Conservation (phyloP, 1,140 invertebrate genomes). For the Sminthurinus signatus region DNA sequence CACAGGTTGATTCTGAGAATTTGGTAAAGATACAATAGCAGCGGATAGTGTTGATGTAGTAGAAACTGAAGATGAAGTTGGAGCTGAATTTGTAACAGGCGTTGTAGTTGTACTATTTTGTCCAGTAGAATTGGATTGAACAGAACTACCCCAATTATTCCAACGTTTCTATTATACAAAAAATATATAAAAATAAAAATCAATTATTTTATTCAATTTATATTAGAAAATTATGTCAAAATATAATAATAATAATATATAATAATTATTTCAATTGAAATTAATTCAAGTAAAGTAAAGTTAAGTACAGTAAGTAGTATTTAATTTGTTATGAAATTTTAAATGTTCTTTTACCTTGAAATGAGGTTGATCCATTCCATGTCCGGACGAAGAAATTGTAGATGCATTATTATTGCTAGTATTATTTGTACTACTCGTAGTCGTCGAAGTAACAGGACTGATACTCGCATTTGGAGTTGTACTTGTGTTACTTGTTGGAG, state of each 20-base stretch:
- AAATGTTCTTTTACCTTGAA: conserved; percentile 30
- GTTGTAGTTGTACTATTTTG: neutral
- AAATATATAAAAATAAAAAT: neutral
- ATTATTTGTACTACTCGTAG: neutral
- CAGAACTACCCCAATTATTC: conserved; percentile 10
- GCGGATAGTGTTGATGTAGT: conserved; percentile 8
- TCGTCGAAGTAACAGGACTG: neutral
- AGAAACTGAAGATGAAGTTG: conserved; percentile 1
- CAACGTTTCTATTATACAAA: conserved; percentile 12
- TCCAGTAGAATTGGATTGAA: neutral
- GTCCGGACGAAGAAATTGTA: neutral
- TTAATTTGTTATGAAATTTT: neutral
- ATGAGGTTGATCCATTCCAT: conserved; percentile 17
- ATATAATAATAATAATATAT: no score
- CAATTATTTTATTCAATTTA: neutral
- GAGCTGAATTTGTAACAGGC: neutral
- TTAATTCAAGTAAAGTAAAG: neutral
- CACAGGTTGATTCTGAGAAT: conserved; percentile 14
- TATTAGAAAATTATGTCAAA: no score
- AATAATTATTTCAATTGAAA: no score
- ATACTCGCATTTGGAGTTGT: neutral
- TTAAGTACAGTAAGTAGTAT: neutral
- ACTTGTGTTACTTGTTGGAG: neutral
- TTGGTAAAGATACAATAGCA: neutral
- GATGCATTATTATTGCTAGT: conserved; percentile 4